These are phyloP conservation scores for Drosophila histrio DNA, from an alignment of 2,888 invertebrate genomes.

Conservation along the genomic window DNA sequence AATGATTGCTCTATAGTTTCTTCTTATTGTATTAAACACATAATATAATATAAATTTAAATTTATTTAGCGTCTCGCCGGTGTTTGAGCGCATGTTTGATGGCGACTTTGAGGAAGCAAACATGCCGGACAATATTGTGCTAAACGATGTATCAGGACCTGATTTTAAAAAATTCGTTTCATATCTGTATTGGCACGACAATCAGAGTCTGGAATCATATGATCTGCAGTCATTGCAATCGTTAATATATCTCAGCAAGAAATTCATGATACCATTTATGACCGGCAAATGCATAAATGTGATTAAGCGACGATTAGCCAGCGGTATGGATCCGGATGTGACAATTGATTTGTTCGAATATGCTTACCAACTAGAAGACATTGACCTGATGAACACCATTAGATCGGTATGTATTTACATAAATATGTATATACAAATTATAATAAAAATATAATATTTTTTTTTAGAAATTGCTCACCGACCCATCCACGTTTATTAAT, in stretches of 20 bases:
- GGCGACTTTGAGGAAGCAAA: slow-evolving; percentile 51
- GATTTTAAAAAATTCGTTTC: slow-evolving; percentile 52
- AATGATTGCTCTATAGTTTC: too few relatives aligned
- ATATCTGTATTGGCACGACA: slow-evolving; percentile 52
- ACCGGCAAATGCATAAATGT: slow-evolving; percentile 32
- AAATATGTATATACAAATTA: background rate
- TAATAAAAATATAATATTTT: too few relatives aligned
- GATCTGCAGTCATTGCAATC: slow-evolving; percentile 44
- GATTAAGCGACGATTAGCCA: slow-evolving; percentile 18
- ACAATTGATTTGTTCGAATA: slow-evolving; percentile 50
- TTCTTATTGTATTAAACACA: background rate
- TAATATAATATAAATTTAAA: background rate
- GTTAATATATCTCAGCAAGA: slow-evolving; percentile 53
- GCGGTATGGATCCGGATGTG: slow-evolving; percentile 21
- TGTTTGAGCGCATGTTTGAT: slow-evolving; percentile 60
- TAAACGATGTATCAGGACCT: slow-evolving; percentile 48
- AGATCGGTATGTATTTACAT: slow-evolving; percentile 20
- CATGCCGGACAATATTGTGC: slow-evolving; percentile 46
- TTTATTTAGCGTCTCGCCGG: slow-evolving; percentile 39
- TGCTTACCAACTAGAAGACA: slow-evolving; percentile 42
- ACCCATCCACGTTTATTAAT: slow-evolving; percentile 8
- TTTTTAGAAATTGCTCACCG: slow-evolving; percentile 20
- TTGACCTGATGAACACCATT: slow-evolving; percentile 21
- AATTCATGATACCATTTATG: slow-evolving; percentile 49
- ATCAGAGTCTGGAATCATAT: slow-evolving; percentile 20